A percentile compares a stretch with the other conserved stretches of the same genome.
Conservation (phyloP, 2,797 vertebrate genomes). For the Myripristis murdjan region DNA sequence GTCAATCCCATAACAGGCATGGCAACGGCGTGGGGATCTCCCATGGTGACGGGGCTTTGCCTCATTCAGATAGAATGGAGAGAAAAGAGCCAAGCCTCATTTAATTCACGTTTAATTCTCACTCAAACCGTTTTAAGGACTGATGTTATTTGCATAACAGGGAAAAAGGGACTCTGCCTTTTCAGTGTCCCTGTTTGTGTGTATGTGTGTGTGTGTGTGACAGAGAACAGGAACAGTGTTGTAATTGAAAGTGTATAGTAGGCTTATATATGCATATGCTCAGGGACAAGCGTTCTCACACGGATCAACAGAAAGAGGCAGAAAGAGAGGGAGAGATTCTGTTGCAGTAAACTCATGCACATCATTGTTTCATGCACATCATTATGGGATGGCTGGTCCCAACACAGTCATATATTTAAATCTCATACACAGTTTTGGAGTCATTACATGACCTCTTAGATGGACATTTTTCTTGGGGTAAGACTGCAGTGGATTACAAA, state of each 20-base stretch:
- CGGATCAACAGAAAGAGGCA: constrained; percentile 76
- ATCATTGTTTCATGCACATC: constrained; percentile 53
- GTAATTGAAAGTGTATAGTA: constrained; percentile 82
- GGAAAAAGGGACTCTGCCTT: constrained; percentile 88
- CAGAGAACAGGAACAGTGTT: constrained; percentile 78
- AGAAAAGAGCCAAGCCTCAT: constrained; percentile 89
- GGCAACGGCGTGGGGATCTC: constrained; percentile 90
- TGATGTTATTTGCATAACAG: constrained; percentile 98
- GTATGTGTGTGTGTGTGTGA: constrained; percentile 54
- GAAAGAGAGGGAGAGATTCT: constrained; percentile 41
- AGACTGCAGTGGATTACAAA: neutral
- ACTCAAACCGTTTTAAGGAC: constrained; percentile 87
- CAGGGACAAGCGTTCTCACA: constrained; percentile 85
- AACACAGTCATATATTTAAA: too few relatives aligned
- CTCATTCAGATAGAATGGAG: constrained; percentile 86
- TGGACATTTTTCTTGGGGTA: neutral
- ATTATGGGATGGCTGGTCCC: constrained; percentile 57
- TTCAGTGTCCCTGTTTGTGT: constrained; percentile 75
- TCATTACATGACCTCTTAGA: too few relatives aligned
- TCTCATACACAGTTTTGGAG: too few relatives aligned
- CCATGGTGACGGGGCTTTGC: constrained; percentile 89
- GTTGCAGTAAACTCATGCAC: constrained; percentile 59
- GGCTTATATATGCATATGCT: constrained; percentile 83
- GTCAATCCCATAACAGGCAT: constrained; percentile 96
- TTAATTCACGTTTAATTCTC: constrained; percentile 99